These are phyloP conservation scores for Pluvianellus socialis DNA, from an alignment of 2,113 vertebrate genomes.

Conservation along the genomic window DNA sequence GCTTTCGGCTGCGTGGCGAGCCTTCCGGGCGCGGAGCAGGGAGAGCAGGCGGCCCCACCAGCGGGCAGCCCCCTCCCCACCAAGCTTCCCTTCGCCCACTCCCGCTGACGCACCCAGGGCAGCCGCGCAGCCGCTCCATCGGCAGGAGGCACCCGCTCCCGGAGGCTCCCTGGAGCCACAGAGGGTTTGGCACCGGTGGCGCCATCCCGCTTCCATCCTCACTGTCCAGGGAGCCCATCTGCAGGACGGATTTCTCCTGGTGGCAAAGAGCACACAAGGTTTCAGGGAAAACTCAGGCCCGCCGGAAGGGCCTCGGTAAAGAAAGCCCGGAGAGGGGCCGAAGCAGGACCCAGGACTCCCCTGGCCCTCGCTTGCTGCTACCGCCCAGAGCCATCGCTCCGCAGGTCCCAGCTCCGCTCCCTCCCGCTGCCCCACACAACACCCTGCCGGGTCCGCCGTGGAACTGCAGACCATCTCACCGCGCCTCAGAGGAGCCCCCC, in stretches of 20 bases:
- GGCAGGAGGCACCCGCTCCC: too few relatives aligned
- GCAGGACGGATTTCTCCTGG: constrained; percentile 86
- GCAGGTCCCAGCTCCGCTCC: background rate
- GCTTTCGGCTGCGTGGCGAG: background rate
- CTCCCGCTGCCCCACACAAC: background rate
- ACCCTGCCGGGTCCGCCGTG: background rate
- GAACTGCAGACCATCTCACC: background rate
- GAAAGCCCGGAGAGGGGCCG: background rate
- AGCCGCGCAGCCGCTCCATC: too few relatives aligned
- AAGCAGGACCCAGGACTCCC: background rate
- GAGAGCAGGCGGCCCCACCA: too few relatives aligned
- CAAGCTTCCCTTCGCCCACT: too few relatives aligned
- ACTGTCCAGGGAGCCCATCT: constrained; percentile 77
- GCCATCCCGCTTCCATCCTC: too few relatives aligned
- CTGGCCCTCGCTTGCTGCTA: background rate
- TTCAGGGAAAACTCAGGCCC: background rate
- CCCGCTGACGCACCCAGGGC: too few relatives aligned
- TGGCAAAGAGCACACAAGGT: background rate
- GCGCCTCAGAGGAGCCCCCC: background rate
- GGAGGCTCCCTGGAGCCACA: too few relatives aligned
- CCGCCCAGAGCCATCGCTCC: background rate
- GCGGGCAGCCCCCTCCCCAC: too few relatives aligned
- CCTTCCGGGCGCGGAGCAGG: background rate
- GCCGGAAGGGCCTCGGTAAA: background rate
- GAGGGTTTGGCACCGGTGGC: too few relatives aligned